Evolutionary conservation across 2,113 vertebrate species (phyloP), one percentile per base, ranked within the genome.

Genomic region (Microcebus jonahi): DNA sequence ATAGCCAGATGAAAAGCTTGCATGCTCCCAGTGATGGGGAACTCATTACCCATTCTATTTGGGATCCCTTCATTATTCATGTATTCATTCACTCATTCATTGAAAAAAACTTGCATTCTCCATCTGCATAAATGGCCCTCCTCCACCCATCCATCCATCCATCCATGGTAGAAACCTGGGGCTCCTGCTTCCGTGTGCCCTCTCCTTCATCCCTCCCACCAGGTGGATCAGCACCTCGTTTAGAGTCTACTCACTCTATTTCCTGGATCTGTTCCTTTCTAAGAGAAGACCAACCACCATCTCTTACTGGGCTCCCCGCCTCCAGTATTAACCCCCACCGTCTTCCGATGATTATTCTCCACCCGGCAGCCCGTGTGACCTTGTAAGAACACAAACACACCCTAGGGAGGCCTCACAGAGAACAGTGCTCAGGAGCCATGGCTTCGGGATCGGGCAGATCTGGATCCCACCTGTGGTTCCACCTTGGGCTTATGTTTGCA

Each of bases 121-220:
- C 36, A 23, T 59, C 34, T 53, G 20, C 67, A 39, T 17, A 42
- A 91, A 53, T 21, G 50, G 9, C 59, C 13, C 42, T 2, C 25
- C 48, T 50, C 59, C 3, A 0, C 48, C 45, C 20, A 0, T 23
- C 23, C 73, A 23, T 23, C 0, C n/a, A 8, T 36, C 59, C 3
- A 0, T 48, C 42, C 29, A 0, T 20, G n/a, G 75, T 65, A 55
- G 81, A 71, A 36, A 21, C 45, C 36, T 55, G 70, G 59, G 45
- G 80, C 34, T 39, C 39, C 2, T 4, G 0, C 1, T 4, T 25
- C 21, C 12, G 2, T 0, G 8, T 29, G 9, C 23, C n/a, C 1
- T 2, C 2, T 48, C 45, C 65, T 23, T 29, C 13, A 0, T 5
- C 27, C 48, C 11, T 36, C 13, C 61, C 14, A 0, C 14, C 14